Conservation (phyloP, 2,797 vertebrate genomes). For the Cossypha dichroa region DNA sequence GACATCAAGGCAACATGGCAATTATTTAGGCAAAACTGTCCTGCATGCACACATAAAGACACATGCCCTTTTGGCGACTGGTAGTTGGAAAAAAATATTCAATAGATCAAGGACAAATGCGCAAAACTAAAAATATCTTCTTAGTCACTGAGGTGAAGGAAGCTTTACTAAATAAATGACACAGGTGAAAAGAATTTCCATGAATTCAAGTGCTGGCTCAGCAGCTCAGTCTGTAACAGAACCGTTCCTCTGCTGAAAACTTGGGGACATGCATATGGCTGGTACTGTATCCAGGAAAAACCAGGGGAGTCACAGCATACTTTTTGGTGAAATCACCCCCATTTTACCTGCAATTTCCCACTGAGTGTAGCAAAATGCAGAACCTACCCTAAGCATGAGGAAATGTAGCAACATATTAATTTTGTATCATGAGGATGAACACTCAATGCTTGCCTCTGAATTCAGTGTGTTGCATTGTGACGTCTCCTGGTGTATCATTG, state of each 20-base stretch:
- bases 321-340: background rate
- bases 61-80: background rate
- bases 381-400: background rate
- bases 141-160: background rate
- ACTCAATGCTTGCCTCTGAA: background rate
- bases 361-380: background rate
- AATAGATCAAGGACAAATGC: background rate
- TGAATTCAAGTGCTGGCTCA: background rate
- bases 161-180: background rate
- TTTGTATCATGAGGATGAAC: background rate
- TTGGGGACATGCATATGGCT: background rate
- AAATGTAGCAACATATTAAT: background rate
- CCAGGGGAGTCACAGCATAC: background rate
- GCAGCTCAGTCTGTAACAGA: background rate
- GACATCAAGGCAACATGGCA: background rate
- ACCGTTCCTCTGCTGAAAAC: background rate
- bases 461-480: background rate
- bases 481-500: background rate
- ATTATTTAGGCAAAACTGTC: background rate
- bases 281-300: background rate
- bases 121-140: constrained; percentile 33
- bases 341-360: background rate
- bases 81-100: background rate
- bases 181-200: background rate
- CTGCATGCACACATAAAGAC: background rate